Conservation (phyloP, 2,113 vertebrate species). For the Xerus inauris region DNA sequence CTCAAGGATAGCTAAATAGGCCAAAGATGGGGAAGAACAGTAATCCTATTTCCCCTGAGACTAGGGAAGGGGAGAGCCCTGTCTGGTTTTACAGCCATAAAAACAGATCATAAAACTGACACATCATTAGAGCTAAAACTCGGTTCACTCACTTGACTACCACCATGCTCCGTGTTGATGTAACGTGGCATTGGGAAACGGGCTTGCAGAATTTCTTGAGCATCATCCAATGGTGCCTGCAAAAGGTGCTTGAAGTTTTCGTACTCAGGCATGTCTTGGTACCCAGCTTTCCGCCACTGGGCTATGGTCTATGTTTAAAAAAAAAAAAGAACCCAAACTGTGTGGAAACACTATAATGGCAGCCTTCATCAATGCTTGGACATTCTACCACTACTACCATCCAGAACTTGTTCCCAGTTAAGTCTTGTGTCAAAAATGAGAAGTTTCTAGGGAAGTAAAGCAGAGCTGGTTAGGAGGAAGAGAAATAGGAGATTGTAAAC, state of each 20-base stretch:
- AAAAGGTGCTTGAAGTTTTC: constrained; percentile 98
- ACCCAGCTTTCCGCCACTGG: constrained; percentile 97
- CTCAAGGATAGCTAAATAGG: no score
- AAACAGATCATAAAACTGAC: neutral
- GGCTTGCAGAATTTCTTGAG: constrained; percentile 96
- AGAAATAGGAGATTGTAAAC: neutral
- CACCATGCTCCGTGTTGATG: constrained; percentile 95
- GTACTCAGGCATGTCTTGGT: constrained; percentile 97
- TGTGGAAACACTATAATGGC: neutral
- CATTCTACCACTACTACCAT: neutral
- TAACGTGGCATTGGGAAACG: constrained; percentile 98
- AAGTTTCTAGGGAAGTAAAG: neutral
- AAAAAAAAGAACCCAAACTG: neutral
- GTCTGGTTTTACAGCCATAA: neutral
- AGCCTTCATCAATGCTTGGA: neutral
- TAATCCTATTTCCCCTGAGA: no score
- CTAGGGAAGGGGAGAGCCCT: no score
- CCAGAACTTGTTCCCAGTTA: neutral
- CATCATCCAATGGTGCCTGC: constrained; percentile 96
- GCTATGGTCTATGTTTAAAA: constrained; percentile 91
- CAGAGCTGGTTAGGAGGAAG: neutral
- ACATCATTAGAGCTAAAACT: neutral
- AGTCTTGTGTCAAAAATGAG: neutral
- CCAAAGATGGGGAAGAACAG: no score
- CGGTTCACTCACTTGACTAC: constrained; percentile 88